Base-by-base conservation (phyloP, 2,888 invertebrate species). In the Myathropa florea region DNA sequence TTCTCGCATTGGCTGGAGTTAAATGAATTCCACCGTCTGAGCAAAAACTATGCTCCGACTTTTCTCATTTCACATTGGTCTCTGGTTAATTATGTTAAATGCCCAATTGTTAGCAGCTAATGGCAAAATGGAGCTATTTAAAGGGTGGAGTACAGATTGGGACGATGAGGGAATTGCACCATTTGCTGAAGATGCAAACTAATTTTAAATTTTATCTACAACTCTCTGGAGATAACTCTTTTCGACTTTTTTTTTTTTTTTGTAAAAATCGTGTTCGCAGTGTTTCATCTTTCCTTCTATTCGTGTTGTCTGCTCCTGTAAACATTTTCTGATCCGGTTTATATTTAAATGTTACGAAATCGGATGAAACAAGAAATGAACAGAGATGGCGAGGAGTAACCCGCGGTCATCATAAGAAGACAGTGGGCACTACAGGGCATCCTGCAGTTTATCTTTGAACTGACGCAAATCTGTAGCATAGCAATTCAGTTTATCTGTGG, bases 151-250 rank as follows among this genome's bases (percentile, higher is more conserved):
- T 46, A 68, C 24, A 57, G 57, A 57, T 24, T 23, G 24, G 23
- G 24, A 10, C 23, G 14, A 21, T 18, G 6, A 4, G 24, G 21
- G 24, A 30, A 10, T 53, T 4, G 14, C 36, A n/a, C 63, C 67
- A 71, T 73, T 75, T 46, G 26, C 14, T 12, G 14, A 21, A 46
- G 57, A 63, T 24, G 53, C 24, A 3, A n/a, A 60, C 67, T 77
- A 81, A 76, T 85, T 85, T 77, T 57, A 81, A 68, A 85, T 78
- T 82, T 85, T 85, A 81, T 85, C 82, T 77, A 59, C 72, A 77
- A 82, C 81, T 68, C 85, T 72, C 85, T 60, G 61, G 85, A 70
- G 85, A 78, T 82, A 82, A 85, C 81, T 82, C 84, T 77, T 82
- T 81, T 73, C 68, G 77, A 73, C 73, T 81, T 57, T 59, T 65